Conservation (phyloP, 2,113 vertebrate genomes). For the Arothron firmamentum region DNA sequence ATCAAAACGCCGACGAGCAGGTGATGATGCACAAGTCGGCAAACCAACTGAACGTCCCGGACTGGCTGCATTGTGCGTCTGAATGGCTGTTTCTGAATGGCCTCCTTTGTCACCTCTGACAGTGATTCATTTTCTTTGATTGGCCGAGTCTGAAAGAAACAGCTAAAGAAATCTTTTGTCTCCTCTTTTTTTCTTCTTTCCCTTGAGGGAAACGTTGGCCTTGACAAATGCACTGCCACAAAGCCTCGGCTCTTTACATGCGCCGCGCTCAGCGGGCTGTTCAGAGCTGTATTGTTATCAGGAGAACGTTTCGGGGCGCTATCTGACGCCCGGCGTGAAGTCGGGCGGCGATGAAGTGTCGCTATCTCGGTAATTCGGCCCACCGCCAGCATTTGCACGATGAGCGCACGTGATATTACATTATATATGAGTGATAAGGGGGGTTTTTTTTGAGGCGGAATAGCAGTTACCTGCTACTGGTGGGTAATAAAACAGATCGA, state of each 20-base stretch:
- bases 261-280: slow-evolving; percentile 4
- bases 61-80: background rate
- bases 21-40: background rate
- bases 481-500: too few species aligned
- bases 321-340: too few species aligned
- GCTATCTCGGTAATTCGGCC: too few species aligned
- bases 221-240: slow-evolving; percentile 48
- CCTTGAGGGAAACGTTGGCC: slow-evolving; percentile 41
- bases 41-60: too few species aligned
- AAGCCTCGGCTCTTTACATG: slow-evolving; percentile 25
- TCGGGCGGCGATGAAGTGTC: background rate
- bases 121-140: slow-evolving; percentile 39
- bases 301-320: background rate
- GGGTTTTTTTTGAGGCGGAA: too few species aligned
- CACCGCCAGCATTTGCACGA: too few species aligned
- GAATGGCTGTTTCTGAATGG: slow-evolving; percentile 23
- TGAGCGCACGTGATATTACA: too few species aligned
- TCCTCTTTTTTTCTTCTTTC: slow-evolving; percentile 35
- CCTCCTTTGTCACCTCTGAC: slow-evolving; percentile 44
- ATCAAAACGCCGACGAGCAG: background rate
- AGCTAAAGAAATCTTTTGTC: slow-evolving; percentile 59
- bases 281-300: slow-evolving; percentile 29
- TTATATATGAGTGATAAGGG: too few species aligned
- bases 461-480: too few species aligned
- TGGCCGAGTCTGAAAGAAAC: slow-evolving; percentile 41